Conservation (phyloP, 2,113 vertebrate genomes). For the Glaucomys volans region DNA sequence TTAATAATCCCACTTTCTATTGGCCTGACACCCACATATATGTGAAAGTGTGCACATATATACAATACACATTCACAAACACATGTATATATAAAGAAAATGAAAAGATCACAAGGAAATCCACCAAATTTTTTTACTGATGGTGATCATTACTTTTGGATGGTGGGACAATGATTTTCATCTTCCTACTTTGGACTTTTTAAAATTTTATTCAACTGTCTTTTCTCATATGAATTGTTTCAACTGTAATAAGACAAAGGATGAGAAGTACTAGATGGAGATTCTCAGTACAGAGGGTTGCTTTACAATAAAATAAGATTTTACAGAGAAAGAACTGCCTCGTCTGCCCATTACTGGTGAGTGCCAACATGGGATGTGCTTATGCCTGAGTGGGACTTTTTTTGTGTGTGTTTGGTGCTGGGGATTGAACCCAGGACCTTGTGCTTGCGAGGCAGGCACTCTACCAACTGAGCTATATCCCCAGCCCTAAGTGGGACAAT, state of each 20-base stretch:
- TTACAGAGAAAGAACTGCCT: background rate
- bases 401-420: too few species aligned
- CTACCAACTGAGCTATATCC: too few species aligned
- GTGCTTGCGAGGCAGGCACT: too few species aligned
- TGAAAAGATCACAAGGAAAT: background rate
- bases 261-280: background rate
- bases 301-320: background rate
- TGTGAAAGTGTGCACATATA: background rate
- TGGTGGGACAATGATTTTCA: background rate
- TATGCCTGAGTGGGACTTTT: background rate
- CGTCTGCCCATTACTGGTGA: background rate
- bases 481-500: too few species aligned
- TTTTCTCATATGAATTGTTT: background rate
- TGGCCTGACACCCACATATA: background rate
- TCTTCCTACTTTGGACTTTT: background rate
- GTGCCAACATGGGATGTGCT: background rate
- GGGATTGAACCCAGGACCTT: too few species aligned
- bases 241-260: background rate
- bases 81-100: background rate
- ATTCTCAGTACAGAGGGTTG: background rate
- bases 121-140: background rate
- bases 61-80: too few species aligned
- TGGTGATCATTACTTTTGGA: background rate
- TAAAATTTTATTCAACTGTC: background rate
- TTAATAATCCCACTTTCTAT: constrained; percentile 15